Evolutionary conservation across 2,888 invertebrate species (phyloP).

Genomic region (Plagodis dolabraria): DNA sequence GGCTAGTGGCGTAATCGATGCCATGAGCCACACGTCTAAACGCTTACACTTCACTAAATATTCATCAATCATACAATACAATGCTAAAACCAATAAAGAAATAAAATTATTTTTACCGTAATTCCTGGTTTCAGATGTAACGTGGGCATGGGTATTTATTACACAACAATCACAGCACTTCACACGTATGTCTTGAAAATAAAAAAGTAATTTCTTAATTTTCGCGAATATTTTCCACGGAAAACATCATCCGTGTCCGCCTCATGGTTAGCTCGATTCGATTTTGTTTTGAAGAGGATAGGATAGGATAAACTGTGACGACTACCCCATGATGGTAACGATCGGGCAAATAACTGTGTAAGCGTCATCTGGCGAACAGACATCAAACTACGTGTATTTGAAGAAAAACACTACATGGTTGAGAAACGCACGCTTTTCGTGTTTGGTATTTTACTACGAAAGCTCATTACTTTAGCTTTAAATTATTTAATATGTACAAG

Average conservation of each 20-base stretch:
- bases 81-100: conserved; percentile 22
- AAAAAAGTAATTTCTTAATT: conserved; percentile 24
- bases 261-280: conserved; percentile 55
- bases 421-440: too few relatives aligned
- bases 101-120: conserved; percentile 64
- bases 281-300: conserved; percentile 71
- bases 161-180: conserved; percentile 59
- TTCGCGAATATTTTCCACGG: conserved; percentile 65
- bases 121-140: conserved; percentile 80
- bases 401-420: background rate
- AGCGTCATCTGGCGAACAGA: conserved; percentile 51
- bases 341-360: conserved; percentile 51
- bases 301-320: conserved; percentile 30
- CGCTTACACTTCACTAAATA: background rate
- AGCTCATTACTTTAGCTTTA: too few relatives aligned
- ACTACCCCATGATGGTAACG: conserved; percentile 53
- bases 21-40: conserved; percentile 9
- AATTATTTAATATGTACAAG: too few relatives aligned
- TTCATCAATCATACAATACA: conserved; percentile 21
- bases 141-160: conserved; percentile 72
- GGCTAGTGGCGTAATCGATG: conserved; percentile 21
- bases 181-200: conserved; percentile 51
- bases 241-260: conserved; percentile 65
- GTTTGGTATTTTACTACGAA: too few relatives aligned
- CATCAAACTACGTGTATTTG: conserved; percentile 19